Evolutionary conservation across 2,888 invertebrate genomes (phyloP).

Genomic region (Xestia rhomboidea): DNA sequence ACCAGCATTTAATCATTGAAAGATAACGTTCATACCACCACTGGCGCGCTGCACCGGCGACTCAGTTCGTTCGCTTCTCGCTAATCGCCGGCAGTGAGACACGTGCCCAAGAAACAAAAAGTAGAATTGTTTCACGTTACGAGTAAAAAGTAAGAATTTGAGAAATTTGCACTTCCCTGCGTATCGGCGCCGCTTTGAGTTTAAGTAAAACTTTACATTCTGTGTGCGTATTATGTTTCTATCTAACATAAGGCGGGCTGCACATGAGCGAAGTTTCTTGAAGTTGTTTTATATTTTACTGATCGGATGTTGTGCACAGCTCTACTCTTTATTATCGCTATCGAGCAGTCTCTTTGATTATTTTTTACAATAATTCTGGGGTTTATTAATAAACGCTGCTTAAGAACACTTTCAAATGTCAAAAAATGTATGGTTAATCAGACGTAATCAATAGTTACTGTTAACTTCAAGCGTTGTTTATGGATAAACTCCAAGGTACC

Average conservation of each 20-base stretch:
- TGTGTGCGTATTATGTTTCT: slow-evolving; percentile 19
- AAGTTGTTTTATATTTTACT: not conserved
- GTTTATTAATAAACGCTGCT: not conserved
- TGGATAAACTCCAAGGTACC: not conserved
- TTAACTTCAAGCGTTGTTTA: not conserved
- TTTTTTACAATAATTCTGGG: not conserved
- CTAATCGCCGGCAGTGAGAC: not conserved
- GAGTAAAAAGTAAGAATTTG: slow-evolving; percentile 48
- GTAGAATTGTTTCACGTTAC: slow-evolving; percentile 54
- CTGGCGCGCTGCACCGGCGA: no score
- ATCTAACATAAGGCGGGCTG: slow-evolving; percentile 21
- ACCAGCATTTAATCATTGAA: no score
- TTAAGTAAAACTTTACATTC: slow-evolving; percentile 43
- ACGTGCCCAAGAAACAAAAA: slow-evolving; percentile 30
- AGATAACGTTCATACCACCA: no score
- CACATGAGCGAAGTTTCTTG: not conserved
- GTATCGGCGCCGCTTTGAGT: slow-evolving; percentile 45
- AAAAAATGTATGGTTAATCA: not conserved
- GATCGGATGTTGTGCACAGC: not conserved
- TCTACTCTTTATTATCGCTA: not conserved
- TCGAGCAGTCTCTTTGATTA: not conserved
- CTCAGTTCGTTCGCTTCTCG: not conserved
- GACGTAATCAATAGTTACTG: not conserved
- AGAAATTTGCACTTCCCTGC: slow-evolving; percentile 36
- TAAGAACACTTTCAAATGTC: not conserved